Base-by-base conservation (phyloP, 2,113 vertebrate genomes). In the Alligator mississippiensis region DNA sequence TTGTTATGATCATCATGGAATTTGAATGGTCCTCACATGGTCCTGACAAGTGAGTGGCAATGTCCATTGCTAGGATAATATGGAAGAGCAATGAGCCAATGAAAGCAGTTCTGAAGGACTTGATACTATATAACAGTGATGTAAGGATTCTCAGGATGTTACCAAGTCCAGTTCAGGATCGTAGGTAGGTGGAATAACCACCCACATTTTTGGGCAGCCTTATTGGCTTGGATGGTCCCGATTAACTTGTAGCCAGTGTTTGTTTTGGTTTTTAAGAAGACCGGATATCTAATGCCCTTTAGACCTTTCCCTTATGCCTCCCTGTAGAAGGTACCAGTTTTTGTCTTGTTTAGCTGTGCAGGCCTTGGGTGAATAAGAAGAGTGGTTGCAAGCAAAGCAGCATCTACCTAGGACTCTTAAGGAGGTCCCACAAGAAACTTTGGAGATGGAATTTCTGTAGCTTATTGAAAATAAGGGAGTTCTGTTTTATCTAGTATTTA, bases 71-170 rank as follows among this genome's bases (percentile, higher is more conserved):
- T 90, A n/a, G 9, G 75, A 81, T 87, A 18, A 79, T 21, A 25
- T 27, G 10, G 70, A 75, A 5, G 30, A 89, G 22, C 59, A 74
- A 27, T 60, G 77, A 88, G 30, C 19, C 47, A 70, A 30, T 19
- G 4, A 74, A 77, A 75, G 55, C 10, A 59, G 2, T 10, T 34
- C 78, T 87, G 27, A 70, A 91, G 59, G 64, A 3, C 55, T 58
- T 60, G 28, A 11, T 17, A 2, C 2, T 0, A 0, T 5, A 17
- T 78, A 81, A 11, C 22, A 30, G 38, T 68, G 58, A 82, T 22
- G 11, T 72, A 18, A 9, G 15, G 1, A 1, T 3, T 66, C 9
- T 54, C 28, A 60, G 2, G 4, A 80, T 27, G 60, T 66, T 38
- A 4, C 4, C 55, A 63, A 9, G 60, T 2, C 84, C 77, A 18